Base-by-base conservation (phyloP, 2,797 vertebrate species). In the Gymnoscopelus braueri region DNA sequence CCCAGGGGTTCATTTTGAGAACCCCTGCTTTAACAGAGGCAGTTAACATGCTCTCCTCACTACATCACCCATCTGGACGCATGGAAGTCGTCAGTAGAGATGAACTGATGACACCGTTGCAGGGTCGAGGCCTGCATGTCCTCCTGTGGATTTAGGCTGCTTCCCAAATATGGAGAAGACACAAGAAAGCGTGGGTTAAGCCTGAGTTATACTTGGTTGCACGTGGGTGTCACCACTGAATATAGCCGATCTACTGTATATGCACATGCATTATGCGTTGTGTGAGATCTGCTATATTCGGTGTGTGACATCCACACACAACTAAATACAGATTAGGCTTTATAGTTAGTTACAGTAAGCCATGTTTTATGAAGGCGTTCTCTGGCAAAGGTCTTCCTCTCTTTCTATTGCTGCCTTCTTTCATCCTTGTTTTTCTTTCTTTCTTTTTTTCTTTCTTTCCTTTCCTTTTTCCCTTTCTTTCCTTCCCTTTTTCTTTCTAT, bases 291-390 rank as follows among this genome's bases (percentile, higher is more conserved):
- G 39, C 7, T 44, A 44, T 44, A 1, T 44, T 44, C 39, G 7
- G 8, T 44, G 39, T 2, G 39, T 44, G 39, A 44, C 9, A 44
- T 44, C 39, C 39, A 44, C 39, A 44, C 39, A 44, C 39, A 44
- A 44, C 39, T 44, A 44, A 44, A 2, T 44, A 44, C 9, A 44
- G 2, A 44, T 9, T 7, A 44, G 39, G 39, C 39, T 44, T 44
- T 10, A 44, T 44, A 10, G 26, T 29, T 44, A 44, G 39, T 44
- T 8, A 32, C 3, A 5, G 26, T 59, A 32, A 74, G 60, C 35
- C 52, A 60, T 64, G 54, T 80, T 63, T 72, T 15, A 53, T 24
- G 1, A 65, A 52, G 64, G 60, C 66, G 81, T 82, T 84, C 4
- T 53, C 39, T 56, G 66, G 69, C 53, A 56, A 63, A 44, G 6